Base-by-base conservation (phyloP, 1,140 invertebrate genomes). In the Drosophila mayri region DNA sequence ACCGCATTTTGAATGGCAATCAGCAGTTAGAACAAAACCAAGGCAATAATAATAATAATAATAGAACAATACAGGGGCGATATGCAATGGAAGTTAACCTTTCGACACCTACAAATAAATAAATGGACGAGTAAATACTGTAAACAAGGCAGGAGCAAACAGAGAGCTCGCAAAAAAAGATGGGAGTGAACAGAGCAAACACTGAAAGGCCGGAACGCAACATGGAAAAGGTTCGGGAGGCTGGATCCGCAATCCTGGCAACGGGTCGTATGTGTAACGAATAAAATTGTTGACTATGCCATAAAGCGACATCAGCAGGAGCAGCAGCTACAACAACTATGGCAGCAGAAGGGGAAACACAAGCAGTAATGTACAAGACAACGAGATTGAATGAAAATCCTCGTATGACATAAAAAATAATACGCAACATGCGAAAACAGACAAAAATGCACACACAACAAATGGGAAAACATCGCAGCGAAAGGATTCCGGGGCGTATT, bases 71-170 rank as follows among this genome's bases (percentile, higher is more conserved):
- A 50, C 54, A 41, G 46, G 22, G 7, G 43, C 28, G 59, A 79
- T 72, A 72, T 63, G 63, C 62, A 75, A 61, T 61, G 47, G 41
- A 61, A 62, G 75, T 47, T 74, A 82, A 85, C 78, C 74, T 85
- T 78, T 82, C 76, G 79, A 82, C 83, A 86, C 83, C 83, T 86
- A 73, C 65, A 86, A 76, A 81, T 81, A 87, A 82, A 87, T 86
- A 87, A 84, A 85, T 86, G 73, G 68, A 58, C 66, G 58, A 79
- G 75, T 68, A 87, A 79, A 86, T 87, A 87, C 75, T 82, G 75
- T 60, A 79, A 71, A 79, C 60, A 64, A 38, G 66, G 74, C 38
- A 18, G 22, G 30, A 41, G 47, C 66, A 87, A 86, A 79, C 70
- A 86, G 18, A 58, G 37, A 61, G 41, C 25, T 14, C 9, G 16